Evolutionary conservation across 2,888 invertebrate genomes (phyloP).

Genomic region (Coelopa pilipes): DNA sequence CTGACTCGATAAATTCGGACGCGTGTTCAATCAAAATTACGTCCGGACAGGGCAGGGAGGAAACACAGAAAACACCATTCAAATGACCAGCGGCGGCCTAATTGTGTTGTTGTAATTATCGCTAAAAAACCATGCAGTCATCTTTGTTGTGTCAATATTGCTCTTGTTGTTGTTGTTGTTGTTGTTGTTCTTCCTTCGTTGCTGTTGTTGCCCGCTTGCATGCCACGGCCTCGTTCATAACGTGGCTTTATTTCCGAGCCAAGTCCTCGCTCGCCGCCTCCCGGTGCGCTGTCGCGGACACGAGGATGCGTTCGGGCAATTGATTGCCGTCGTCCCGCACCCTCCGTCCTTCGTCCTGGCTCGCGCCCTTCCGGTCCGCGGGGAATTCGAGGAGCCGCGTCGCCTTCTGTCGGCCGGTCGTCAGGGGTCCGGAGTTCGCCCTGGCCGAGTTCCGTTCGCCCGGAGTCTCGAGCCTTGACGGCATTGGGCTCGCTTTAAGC

Average conservation of each 20-base stretch:
- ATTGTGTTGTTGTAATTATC: too few species aligned
- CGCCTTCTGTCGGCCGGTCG: too few species aligned
- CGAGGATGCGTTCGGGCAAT: conserved; percentile 25
- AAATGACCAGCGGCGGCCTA: neutral
- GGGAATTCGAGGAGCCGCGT: neutral
- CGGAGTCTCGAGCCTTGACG: too few species aligned
- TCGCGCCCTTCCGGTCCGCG: too few species aligned
- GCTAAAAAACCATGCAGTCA: neutral
- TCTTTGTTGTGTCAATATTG: too few species aligned
- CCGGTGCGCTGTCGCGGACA: neutral
- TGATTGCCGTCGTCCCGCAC: neutral
- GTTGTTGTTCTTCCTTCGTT: too few species aligned
- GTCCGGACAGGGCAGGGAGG: conserved; percentile 55
- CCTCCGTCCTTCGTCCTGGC: too few species aligned
- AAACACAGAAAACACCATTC: conserved; percentile 17
- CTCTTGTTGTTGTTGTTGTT: too few species aligned
- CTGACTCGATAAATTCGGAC: conserved; percentile 40
- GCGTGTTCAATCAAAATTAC: conserved; percentile 63
- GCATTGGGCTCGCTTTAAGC: too few species aligned
- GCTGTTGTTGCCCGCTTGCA: neutral
- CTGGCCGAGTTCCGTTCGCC: neutral
- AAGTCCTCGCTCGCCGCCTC: neutral
- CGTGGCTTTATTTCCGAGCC: neutral
- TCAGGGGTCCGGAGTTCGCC: too few species aligned
- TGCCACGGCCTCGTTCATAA: conserved; percentile 20